These are phyloP conservation scores for Eubasilissa splendida DNA, from an alignment of 2,888 invertebrate genomes.

Conservation along the genomic window DNA sequence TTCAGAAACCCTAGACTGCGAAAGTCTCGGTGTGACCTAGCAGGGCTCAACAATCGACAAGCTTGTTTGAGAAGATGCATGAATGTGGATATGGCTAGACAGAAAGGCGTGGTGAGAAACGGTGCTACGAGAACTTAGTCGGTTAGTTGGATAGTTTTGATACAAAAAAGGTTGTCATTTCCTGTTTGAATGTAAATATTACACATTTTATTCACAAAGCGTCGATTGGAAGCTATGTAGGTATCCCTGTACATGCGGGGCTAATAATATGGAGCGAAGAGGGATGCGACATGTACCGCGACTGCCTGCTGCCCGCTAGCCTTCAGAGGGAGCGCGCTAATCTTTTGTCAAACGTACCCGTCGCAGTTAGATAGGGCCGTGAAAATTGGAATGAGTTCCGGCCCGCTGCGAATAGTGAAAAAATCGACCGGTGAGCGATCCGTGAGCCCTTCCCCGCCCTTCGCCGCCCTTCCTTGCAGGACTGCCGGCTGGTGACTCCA, in stretches of 20 bases:
- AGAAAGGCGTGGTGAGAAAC: too few species aligned
- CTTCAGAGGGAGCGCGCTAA: constrained; percentile 54
- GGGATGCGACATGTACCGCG: constrained; percentile 25
- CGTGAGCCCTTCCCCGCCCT: constrained; percentile 2
- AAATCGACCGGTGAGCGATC: constrained; percentile 42
- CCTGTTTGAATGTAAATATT: constrained; percentile 22
- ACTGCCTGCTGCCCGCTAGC: background rate
- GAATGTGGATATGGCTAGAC: too few species aligned
- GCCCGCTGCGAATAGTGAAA: constrained; percentile 54
- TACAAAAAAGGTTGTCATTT: constrained; percentile 1
- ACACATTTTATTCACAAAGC: constrained; percentile 11
- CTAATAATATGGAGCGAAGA: constrained; percentile 30
- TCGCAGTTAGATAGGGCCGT: constrained; percentile 58
- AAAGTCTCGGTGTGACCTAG: too few species aligned
- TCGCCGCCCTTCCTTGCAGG: background rate
- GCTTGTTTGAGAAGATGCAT: too few species aligned
- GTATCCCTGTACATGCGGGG: background rate
- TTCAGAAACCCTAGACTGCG: too few species aligned
- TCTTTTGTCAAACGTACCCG: constrained; percentile 59
- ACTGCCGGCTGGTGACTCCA: background rate
- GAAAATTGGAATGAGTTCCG: constrained; percentile 57
- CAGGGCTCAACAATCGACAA: too few species aligned
- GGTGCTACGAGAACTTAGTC: too few species aligned
- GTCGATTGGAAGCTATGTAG: constrained; percentile 10
- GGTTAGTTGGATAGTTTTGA: too few species aligned